Evolutionary conservation across 35 echinoderm and acorn worm species (phyloP).

Genomic region (Apostichopus japonicus): DNA sequence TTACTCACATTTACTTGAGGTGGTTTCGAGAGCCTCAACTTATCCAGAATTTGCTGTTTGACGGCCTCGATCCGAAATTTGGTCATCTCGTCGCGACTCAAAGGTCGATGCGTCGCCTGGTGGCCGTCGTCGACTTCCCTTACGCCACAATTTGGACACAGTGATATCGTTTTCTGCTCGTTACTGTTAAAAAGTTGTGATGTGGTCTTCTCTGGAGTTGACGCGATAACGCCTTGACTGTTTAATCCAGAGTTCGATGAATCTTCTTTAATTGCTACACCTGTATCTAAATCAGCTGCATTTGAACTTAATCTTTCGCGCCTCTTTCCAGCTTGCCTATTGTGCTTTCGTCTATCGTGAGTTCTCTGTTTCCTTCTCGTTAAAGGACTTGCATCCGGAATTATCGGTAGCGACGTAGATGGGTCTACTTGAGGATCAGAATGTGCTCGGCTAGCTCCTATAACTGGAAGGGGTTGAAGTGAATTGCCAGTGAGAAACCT

Average conservation of each 20-base stretch:
- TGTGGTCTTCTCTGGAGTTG: neutral
- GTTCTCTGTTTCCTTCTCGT: neutral
- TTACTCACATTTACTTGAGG: conserved; percentile 36
- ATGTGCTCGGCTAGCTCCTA: neutral
- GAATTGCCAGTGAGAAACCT: neutral
- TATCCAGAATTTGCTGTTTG: conserved; percentile 51
- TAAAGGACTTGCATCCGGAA: neutral
- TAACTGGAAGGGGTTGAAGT: neutral
- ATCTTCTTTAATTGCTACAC: neutral
- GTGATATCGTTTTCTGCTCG: conserved; percentile 20
- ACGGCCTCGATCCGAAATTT: conserved; percentile 34
- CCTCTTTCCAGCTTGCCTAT: neutral
- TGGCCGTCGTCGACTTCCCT: neutral
- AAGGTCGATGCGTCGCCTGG: neutral
- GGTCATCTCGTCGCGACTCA: conserved; percentile 25
- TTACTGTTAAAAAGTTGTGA: neutral
- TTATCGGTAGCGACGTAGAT: neutral
- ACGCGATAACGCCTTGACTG: neutral
- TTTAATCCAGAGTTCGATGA: neutral
- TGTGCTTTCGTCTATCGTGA: neutral
- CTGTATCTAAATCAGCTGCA: conserved; percentile 47
- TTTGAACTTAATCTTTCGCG: neutral
- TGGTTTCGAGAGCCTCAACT: conserved; percentile 12
- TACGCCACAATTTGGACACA: conserved; percentile 41
- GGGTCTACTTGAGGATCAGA: neutral